Percentiles rank a stretch among this genome's conserved stretches.
These are phyloP conservation scores for Leptocoma aspasia DNA, from an alignment of 2,113 vertebrate genomes.

Conservation along the genomic window DNA sequence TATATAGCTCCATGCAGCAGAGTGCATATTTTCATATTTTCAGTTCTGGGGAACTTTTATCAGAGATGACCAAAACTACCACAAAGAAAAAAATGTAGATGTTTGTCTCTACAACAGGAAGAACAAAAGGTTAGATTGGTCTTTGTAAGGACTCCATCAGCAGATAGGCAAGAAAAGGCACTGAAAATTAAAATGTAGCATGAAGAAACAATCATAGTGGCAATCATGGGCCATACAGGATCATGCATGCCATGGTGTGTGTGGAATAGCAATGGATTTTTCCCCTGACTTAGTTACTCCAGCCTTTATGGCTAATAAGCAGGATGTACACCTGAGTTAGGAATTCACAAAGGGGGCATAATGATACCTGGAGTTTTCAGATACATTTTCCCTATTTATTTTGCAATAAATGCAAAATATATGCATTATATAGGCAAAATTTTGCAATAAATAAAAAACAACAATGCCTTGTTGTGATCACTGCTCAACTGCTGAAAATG, in stretches of 20 bases:
- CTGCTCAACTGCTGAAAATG: not conserved
- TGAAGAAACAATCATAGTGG: not conserved
- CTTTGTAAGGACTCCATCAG: not conserved
- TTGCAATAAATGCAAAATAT: too few relatives aligned
- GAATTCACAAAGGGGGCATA: not conserved
- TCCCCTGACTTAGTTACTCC: not conserved
- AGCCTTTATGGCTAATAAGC: not conserved
- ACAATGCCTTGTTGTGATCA: not conserved
- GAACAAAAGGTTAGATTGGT: not conserved
- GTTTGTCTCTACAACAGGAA: not conserved
- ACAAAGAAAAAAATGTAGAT: not conserved
- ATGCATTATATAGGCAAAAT: too few relatives aligned
- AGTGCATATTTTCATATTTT: not conserved
- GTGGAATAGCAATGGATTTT: not conserved
- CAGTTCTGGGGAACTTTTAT: not conserved
- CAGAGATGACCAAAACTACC: not conserved
- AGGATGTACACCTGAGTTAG: not conserved
- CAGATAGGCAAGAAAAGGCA: not conserved
- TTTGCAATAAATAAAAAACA: too few relatives aligned
- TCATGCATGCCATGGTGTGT: not conserved
- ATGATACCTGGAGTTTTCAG: not conserved
- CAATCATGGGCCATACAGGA: not conserved
- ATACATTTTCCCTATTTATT: not conserved
- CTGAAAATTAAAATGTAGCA: not conserved
- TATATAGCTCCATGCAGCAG: not conserved